phyloP scores from a whole-genome alignment of 2,888 invertebrate genomes.

The Pandemis heparana region DNA sequence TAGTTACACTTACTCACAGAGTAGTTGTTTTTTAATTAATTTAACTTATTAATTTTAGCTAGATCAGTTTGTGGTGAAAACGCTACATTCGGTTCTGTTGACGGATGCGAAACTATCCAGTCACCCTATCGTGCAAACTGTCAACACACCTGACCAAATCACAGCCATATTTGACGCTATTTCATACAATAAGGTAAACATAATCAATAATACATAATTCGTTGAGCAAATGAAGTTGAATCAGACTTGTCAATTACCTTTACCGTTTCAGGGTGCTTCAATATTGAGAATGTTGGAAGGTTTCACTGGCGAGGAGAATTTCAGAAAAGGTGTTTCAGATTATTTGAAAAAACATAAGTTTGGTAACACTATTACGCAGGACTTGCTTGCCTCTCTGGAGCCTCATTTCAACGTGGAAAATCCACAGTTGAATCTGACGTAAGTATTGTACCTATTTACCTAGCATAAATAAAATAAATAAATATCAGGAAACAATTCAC shows the following conservation, averaged over 20 bases:
- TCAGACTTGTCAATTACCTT: neutral
- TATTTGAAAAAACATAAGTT: conserved; percentile 90
- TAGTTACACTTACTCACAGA: too few relatives aligned
- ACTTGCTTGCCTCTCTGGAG: conserved; percentile 90
- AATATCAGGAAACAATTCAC: too few relatives aligned
- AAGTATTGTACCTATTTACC: too few relatives aligned
- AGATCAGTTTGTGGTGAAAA: conserved; percentile 90
- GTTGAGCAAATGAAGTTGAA: too few relatives aligned
- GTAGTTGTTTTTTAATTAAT: neutral
- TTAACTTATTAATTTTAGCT: conserved; percentile 81
- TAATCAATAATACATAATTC: neutral
- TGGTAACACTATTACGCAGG: conserved; percentile 92
- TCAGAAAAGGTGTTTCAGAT: conserved; percentile 89
- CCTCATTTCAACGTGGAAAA: conserved; percentile 78
- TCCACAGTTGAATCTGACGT: conserved; percentile 82
- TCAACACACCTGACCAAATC: conserved; percentile 95
- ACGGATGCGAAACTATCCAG: conserved; percentile 93
- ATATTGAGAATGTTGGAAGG: conserved; percentile 95
- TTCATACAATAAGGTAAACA: conserved; percentile 93
- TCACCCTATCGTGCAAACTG: conserved; percentile 95
- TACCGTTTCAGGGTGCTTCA: conserved; percentile 90
- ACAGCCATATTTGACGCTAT: conserved; percentile 96
- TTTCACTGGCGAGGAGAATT: conserved; percentile 90
- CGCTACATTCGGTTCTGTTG: conserved; percentile 90
- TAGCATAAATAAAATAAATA: neutral